phyloP scores from a whole-genome alignment of 2,797 vertebrate species.

The Pangasius krempfi region DNA sequence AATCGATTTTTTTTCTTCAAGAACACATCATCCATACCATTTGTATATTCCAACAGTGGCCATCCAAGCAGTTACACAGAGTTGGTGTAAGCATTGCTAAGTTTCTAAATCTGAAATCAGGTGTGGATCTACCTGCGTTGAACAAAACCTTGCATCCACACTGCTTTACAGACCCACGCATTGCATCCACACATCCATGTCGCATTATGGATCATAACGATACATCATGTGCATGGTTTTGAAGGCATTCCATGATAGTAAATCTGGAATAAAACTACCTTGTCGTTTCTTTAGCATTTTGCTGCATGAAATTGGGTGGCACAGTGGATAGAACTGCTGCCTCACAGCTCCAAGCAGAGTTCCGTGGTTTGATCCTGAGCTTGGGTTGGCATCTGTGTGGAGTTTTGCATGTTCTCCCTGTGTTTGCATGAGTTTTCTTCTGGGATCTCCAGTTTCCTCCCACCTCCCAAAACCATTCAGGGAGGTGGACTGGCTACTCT shows the following conservation, averaged over 20 bases:
- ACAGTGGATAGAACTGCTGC: not conserved
- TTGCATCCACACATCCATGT: not conserved
- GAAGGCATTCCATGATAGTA: not conserved
- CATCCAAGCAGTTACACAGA: not conserved
- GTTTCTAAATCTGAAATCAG: not conserved
- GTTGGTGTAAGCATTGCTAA: not conserved
- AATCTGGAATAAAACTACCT: not conserved
- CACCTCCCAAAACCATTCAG: not conserved
- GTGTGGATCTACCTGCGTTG: not conserved
- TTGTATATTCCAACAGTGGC: not conserved
- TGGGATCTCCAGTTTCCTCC: not conserved
- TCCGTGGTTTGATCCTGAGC: not conserved
- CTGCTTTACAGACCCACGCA: not conserved
- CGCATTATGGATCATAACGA: not conserved
- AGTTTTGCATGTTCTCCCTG: not conserved
- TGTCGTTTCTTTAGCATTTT: not conserved
- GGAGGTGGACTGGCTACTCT: not conserved
- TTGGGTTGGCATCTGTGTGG: not conserved
- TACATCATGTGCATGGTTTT: not conserved
- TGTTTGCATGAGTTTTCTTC: not conserved
- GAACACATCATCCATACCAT: not conserved
- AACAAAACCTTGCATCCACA: not conserved
- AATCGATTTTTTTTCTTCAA: not conserved
- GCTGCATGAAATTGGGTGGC: not conserved
- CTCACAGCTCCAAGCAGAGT: not conserved